Percentiles rank a stretch among this genome's conserved stretches.
Evolutionary conservation across 2,797 vertebrate genomes (phyloP).

Genomic region (Anisognathus igniventris): DNA sequence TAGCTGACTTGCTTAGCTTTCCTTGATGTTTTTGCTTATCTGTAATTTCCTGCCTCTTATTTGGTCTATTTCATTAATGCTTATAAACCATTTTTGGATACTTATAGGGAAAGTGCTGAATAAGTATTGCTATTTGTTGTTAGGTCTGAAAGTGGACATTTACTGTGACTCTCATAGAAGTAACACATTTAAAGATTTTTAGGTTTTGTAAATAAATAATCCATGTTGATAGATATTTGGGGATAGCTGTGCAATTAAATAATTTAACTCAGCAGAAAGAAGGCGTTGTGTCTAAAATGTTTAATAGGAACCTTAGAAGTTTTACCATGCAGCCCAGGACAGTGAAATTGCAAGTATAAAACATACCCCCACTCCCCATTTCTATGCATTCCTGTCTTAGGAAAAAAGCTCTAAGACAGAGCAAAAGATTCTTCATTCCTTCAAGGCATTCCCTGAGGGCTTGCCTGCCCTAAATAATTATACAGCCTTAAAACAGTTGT

Average conservation of each 20-base stretch:
- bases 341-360: conserved; percentile 12
- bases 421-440: conserved; percentile 45
- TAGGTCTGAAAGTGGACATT: neutral
- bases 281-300: neutral
- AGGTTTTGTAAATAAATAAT: conserved; percentile 23
- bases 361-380: neutral
- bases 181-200: neutral
- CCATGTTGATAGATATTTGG: neutral
- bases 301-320: neutral
- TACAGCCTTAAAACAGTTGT: conserved; percentile 42
- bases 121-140: neutral
- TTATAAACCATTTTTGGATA: neutral
- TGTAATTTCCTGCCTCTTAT: conserved; percentile 23
- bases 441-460: conserved; percentile 33
- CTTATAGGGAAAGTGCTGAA: neutral
- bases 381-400: neutral
- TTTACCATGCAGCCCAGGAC: neutral
- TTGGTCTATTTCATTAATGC: conserved; percentile 17
- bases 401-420: conserved; percentile 14
- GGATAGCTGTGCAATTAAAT: neutral
- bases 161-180: neutral
- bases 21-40: conserved; percentile 23
- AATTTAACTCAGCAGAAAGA: neutral
- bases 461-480: conserved; percentile 54
- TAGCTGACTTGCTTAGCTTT: conserved; percentile 3